These are phyloP conservation scores for Nettapus auritus DNA, from an alignment of 2,113 vertebrate species.

Conservation along the genomic window DNA sequence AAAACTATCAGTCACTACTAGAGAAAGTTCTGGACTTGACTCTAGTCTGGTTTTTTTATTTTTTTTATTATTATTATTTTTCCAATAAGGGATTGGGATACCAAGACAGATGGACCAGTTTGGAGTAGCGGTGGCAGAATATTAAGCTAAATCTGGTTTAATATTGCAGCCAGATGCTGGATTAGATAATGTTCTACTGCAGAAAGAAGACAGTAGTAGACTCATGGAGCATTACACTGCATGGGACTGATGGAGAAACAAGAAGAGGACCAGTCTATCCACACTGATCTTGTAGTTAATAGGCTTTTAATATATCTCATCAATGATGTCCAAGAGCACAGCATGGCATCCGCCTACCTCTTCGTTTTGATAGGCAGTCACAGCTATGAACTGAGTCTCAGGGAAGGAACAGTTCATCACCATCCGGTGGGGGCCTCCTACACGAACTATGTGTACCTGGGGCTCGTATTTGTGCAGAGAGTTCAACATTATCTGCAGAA, in stretches of 20 bases:
- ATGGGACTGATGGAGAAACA: neutral
- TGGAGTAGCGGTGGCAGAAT: neutral
- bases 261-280: neutral
- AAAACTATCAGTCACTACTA: neutral
- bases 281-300: neutral
- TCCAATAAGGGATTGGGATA: neutral
- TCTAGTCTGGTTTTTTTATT: neutral
- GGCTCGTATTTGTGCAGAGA: constrained; percentile 97
- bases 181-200: neutral
- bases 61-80: too few relatives aligned
- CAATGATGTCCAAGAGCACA: neutral
- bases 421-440: constrained; percentile 90
- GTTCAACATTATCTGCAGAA: constrained; percentile 91
- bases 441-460: constrained; percentile 93
- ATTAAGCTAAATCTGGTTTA: constrained; percentile 2
- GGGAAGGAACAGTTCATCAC: constrained; percentile 94
- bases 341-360: constrained; percentile 71
- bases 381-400: constrained; percentile 96
- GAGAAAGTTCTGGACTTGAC: neutral
- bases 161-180: neutral
- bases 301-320: neutral
- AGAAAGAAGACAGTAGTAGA: neutral
- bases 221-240: neutral
- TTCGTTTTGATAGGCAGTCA: constrained; percentile 98
- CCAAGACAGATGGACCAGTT: neutral